phyloP scores from a whole-genome alignment of 2,888 invertebrate genomes.

The Troglohyphantes excavatus region DNA sequence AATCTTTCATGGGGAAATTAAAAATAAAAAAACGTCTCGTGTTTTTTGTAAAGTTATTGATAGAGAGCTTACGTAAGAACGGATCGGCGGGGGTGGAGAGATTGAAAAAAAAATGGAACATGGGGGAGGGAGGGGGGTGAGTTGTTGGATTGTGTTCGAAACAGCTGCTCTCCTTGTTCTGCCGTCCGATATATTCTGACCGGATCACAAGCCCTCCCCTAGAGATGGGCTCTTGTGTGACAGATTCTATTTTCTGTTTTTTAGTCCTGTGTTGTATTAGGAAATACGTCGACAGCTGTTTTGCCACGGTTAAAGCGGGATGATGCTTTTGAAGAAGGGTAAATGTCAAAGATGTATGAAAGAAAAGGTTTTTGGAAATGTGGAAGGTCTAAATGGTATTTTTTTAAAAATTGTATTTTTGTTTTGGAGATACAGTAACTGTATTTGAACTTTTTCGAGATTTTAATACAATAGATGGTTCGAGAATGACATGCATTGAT shows the following conservation, averaged over 20 bases:
- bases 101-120: conserved; percentile 42
- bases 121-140: background rate
- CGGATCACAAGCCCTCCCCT: background rate
- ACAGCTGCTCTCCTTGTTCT: conserved; percentile 37
- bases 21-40: conserved; percentile 36
- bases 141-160: conserved; percentile 21
- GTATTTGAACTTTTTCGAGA: too few relatives aligned
- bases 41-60: conserved; percentile 56
- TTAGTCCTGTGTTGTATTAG: background rate
- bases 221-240: background rate
- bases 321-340: background rate
- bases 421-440: too few relatives aligned
- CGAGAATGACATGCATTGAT: too few relatives aligned
- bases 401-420: too few relatives aligned
- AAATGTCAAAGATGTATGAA: background rate
- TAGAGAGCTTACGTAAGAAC: conserved; percentile 65
- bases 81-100: conserved; percentile 41
- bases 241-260: background rate
- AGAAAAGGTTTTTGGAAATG: too few relatives aligned
- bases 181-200: conserved; percentile 18
- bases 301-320: background rate
- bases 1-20: conserved; percentile 68
- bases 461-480: too few relatives aligned
- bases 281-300: conserved; percentile 35
- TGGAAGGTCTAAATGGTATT: too few relatives aligned